A percentile compares a stretch with the other conserved stretches of the same genome.
Conservation (phyloP, 2,888 invertebrate genomes). For the Eupeodes latifasciatus region DNA sequence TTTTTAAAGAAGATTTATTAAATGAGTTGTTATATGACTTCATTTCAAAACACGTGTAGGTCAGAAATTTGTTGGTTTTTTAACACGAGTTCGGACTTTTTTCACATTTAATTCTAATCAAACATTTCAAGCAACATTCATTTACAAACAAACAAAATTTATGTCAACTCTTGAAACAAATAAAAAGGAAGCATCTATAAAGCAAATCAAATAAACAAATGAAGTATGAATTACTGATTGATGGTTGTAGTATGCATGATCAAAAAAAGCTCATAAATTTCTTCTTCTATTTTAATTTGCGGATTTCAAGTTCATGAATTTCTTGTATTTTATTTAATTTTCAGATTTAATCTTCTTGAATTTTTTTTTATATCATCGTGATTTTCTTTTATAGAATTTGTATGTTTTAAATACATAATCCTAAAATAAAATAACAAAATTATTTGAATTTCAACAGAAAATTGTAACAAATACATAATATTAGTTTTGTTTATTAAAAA, state of each 20-base stretch:
- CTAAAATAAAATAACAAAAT: not conserved
- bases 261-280: constrained; percentile 44
- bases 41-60: no score
- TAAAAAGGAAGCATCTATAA: constrained; percentile 9
- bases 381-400: no score
- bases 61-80: no score
- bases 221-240: constrained; percentile 63
- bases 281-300: not conserved
- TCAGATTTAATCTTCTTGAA: not conserved
- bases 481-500: no score
- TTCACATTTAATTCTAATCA: constrained; percentile 55
- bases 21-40: no score
- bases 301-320: not conserved
- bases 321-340: not conserved
- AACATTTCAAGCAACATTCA: constrained; percentile 35
- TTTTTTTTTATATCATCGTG: not conserved
- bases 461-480: no score
- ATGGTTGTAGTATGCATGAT: constrained; percentile 51
- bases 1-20: no score
- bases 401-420: not conserved
- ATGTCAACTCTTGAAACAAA: not conserved
- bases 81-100: not conserved
- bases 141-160: constrained; percentile 12
- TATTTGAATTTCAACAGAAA: not conserved
- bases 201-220: constrained; percentile 49